These are phyloP conservation scores for Epizoanthus ramosus DNA, from an alignment of 92 coral and sea anemone species.

Conservation along the genomic window DNA sequence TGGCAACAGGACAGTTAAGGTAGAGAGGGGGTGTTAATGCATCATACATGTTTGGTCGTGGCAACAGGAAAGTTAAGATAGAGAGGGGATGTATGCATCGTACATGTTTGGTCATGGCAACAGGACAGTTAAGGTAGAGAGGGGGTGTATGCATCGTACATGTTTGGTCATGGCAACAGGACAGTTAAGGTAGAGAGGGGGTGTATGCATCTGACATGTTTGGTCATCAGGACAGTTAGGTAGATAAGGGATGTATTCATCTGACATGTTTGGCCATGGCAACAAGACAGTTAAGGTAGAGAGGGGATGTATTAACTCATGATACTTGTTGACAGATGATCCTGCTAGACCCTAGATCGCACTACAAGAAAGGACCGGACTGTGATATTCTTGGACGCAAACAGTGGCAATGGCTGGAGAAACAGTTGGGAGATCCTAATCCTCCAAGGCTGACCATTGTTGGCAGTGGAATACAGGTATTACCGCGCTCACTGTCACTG, in stretches of 20 bases:
- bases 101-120: conserved; percentile 68
- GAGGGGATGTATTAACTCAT: background rate
- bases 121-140: background rate
- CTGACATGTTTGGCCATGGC: conserved; percentile 70
- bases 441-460: conserved; percentile 74
- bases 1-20: no score
- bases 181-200: background rate
- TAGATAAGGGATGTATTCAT: conserved; percentile 78
- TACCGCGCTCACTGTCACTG: no score
- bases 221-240: background rate
- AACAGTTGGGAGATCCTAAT: conserved; percentile 71
- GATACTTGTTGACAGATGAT: conserved; percentile 59
- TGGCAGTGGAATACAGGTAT: conserved; percentile 94
- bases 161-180: conserved; percentile 55
- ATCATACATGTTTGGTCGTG: conserved; percentile 61
- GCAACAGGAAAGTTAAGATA: conserved; percentile 83
- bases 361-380: conserved; percentile 68
- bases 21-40: conserved; percentile 83
- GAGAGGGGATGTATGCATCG: conserved; percentile 59
- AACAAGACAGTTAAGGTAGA: background rate
- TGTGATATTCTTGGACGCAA: conserved; percentile 87
- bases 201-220: no score
- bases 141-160: conserved; percentile 51
- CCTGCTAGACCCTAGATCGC: conserved; percentile 89
- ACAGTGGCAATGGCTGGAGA: conserved; percentile 93